Percentiles rank a stretch among this genome's conserved stretches.
Evolutionary conservation across 2,113 vertebrate species (phyloP).

Genomic region (Microtus richardsoni): DNA sequence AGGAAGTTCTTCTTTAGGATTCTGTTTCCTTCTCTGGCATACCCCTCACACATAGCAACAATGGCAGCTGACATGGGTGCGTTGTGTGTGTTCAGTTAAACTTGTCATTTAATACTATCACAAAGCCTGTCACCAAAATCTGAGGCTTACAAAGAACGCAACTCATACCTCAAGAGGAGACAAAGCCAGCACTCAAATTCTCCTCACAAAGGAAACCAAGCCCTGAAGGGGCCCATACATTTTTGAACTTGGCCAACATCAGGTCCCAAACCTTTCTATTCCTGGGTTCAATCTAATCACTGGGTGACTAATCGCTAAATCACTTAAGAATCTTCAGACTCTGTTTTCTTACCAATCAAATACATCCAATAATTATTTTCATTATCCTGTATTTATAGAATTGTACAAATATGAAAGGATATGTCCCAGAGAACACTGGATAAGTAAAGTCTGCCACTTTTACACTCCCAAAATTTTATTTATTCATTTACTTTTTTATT

Average conservation of each 20-base stretch:
- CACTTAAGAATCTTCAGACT: background rate
- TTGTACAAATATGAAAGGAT: background rate
- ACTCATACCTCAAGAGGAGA: background rate
- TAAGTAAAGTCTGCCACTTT: background rate
- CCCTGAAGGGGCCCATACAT: background rate
- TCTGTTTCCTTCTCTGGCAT: constrained; percentile 22
- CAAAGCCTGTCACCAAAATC: background rate
- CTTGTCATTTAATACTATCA: constrained; percentile 30
- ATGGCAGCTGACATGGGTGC: background rate
- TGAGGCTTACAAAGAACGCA: constrained; percentile 35
- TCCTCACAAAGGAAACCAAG: background rate
- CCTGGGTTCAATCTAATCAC: background rate
- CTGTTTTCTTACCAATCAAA: constrained; percentile 18
- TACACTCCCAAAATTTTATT: background rate
- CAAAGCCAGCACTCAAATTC: background rate
- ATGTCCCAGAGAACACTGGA: background rate
- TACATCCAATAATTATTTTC: background rate
- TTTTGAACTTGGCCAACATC: background rate
- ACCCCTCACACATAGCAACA: background rate
- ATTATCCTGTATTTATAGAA: background rate
- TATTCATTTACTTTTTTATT: background rate
- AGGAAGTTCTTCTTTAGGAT: background rate
- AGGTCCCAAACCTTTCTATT: background rate
- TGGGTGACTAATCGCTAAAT: background rate
- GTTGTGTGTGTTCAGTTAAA: background rate